These are phyloP conservation scores for Drosophila ironensis DNA, from an alignment of 1,140 invertebrate species.

Conservation along the genomic window DNA sequence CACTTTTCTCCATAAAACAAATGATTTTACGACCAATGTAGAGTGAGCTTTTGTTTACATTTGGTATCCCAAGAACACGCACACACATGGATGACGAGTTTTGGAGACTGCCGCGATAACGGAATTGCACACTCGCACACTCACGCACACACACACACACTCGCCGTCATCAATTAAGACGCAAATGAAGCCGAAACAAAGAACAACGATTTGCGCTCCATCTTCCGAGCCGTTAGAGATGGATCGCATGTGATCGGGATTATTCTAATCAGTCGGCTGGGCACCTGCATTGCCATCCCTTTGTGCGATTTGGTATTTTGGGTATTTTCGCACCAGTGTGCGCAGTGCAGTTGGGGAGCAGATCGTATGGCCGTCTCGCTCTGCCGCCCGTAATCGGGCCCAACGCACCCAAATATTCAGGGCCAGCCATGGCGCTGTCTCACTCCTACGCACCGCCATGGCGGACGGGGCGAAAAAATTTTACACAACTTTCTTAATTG, in stretches of 20 bases:
- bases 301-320: neutral
- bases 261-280: neutral
- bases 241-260: neutral
- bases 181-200: constrained; percentile 46
- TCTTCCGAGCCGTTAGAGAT: constrained; percentile 1
- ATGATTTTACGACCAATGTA: constrained; percentile 1
- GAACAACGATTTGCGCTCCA: neutral
- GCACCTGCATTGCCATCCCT: constrained; percentile 18
- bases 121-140: constrained; percentile 65
- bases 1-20: neutral
- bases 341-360: constrained; percentile 55
- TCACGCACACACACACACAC: constrained; percentile 25
- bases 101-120: constrained; percentile 57
- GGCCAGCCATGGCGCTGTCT: constrained; percentile 57
- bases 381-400: constrained; percentile 24
- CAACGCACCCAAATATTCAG: constrained; percentile 74
- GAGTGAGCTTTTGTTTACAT: constrained; percentile 62
- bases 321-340: constrained; percentile 50
- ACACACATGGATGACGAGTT: constrained; percentile 17
- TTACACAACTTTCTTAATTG: constrained; percentile 80
- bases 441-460: constrained; percentile 56
- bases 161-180: constrained; percentile 28
- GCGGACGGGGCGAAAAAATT: constrained; percentile 65
- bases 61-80: constrained; percentile 10
- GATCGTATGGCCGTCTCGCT: constrained; percentile 45